Conservation (phyloP, 1,140 invertebrate genomes). For the Drosophila sp. region DNA sequence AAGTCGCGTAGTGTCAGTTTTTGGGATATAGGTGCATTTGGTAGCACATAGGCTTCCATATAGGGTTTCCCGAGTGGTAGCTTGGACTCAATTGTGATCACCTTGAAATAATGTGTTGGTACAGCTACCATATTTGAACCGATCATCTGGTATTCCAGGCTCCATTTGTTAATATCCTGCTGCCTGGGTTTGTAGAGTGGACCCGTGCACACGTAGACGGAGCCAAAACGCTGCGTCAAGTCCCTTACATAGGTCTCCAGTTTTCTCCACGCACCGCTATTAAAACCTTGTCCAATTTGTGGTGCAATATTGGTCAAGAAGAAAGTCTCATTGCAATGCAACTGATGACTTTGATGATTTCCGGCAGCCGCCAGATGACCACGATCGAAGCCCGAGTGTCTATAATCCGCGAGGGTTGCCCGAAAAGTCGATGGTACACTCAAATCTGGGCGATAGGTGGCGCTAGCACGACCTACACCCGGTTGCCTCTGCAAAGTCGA, state of each 20-base stretch:
- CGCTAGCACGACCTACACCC: constrained; percentile 88
- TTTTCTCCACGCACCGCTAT: constrained; percentile 95
- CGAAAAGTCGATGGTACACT: constrained; percentile 92
- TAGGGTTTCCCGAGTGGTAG: constrained; percentile 89
- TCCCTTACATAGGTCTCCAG: constrained; percentile 84
- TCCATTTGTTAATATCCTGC: constrained; percentile 93
- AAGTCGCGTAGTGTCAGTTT: constrained; percentile 89
- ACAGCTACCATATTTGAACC: constrained; percentile 97
- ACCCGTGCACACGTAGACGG: constrained; percentile 98
- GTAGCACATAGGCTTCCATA: constrained; percentile 97
- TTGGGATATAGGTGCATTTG: constrained; percentile 93
- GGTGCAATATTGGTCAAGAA: constrained; percentile 97
- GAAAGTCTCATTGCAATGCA: constrained; percentile 94
- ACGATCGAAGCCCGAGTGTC: constrained; percentile 95
- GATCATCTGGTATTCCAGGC: constrained; percentile 98
- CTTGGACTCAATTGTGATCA: constrained; percentile 91
- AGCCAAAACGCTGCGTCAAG: constrained; percentile 91
- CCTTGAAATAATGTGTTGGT: constrained; percentile 99
- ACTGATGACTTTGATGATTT: constrained; percentile 93
- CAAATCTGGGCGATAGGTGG: constrained; percentile 93
- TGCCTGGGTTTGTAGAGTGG: constrained; percentile 96
- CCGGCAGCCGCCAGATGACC: constrained; percentile 98
- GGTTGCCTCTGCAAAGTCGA: constrained; percentile 82
- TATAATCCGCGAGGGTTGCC: constrained; percentile 95
- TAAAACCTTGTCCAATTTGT: constrained; percentile 98